Evolutionary conservation across 2,113 vertebrate genomes (phyloP), one percentile per base, ranked within the genome.

Genomic region (Bos javanicus): DNA sequence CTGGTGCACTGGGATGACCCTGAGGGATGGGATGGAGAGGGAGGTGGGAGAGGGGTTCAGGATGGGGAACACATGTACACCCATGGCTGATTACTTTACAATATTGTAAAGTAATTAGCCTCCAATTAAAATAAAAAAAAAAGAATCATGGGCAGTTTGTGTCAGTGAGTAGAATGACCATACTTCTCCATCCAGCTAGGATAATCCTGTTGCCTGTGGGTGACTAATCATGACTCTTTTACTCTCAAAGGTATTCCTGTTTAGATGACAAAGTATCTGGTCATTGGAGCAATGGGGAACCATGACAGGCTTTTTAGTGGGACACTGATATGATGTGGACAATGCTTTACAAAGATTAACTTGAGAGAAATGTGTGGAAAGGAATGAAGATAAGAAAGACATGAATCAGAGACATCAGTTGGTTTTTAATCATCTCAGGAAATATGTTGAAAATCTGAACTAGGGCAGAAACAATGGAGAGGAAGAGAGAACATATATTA

Each of bases 391-490:
- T 62, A 86, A n/a, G 11, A 94, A 96, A 91, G 56, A 94, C 6
- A 28, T 54, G 80, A 83, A 87, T 36, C 54, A 95, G 84, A 96
- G 91, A 94, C 88, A 83, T 28, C 43, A 91, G 86, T 46, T 90
- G 84, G 30, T 56, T 36, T 83, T 91, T 15, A 39, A n/a, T 92
- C 33, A 60, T 87, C 71, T 74, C 60, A 78, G 21, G 25, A 94
- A 90, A 95, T 33, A 23, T 43, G 4, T 19, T 82, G 39, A 59
- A 95, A 87, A 94, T 94, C 39, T 76, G 23, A 86, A 64, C 19
- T 76, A 85, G 78, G 64, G 21, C 19, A 62, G n/a, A 25, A 43
- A 74, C 64, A 82, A 28, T 59, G 48, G 39, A 83, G 74, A 62
- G 59, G 9, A 94, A 85, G 43, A 9, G 14, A 91, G 28, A 60